phyloP scores from a whole-genome alignment of 2,888 invertebrate species.

The Opisthograptis luteolata region DNA sequence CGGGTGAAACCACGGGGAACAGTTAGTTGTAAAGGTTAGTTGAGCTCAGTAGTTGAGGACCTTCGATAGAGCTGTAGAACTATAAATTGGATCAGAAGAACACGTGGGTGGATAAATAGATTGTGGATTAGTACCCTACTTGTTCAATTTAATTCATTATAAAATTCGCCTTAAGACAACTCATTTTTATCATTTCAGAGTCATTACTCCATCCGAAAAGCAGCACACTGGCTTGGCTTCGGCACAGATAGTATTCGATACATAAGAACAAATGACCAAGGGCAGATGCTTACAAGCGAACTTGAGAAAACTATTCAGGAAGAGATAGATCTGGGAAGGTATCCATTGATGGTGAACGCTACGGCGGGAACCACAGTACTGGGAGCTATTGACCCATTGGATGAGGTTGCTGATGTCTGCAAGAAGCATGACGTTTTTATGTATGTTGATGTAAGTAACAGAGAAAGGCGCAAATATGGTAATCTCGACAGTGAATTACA shows the following conservation, averaged over 20 bases:
- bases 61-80: too few species aligned
- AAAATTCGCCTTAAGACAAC: too few species aligned
- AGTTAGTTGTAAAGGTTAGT: too few species aligned
- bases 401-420: constrained; percentile 88
- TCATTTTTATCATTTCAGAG: constrained; percentile 66
- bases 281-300: constrained; percentile 87
- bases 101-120: too few species aligned
- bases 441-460: constrained; percentile 89
- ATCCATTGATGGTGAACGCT: constrained; percentile 89
- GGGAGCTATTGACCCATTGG: constrained; percentile 92
- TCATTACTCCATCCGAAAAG: constrained; percentile 93
- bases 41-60: too few species aligned
- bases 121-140: too few species aligned
- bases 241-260: constrained; percentile 88
- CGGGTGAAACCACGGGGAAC: too few species aligned
- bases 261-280: constrained; percentile 87
- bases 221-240: constrained; percentile 93
- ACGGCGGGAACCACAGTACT: constrained; percentile 93
- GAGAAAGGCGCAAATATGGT: neutral
- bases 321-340: constrained; percentile 71
- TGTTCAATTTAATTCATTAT: too few species aligned
- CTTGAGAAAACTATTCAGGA: constrained; percentile 84
- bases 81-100: too few species aligned
- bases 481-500: too few species aligned
- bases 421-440: constrained; percentile 88